Evolutionary conservation across 2,113 vertebrate species (phyloP), one percentile per base, ranked within the genome.

Genomic region (Hassar affinis): DNA sequence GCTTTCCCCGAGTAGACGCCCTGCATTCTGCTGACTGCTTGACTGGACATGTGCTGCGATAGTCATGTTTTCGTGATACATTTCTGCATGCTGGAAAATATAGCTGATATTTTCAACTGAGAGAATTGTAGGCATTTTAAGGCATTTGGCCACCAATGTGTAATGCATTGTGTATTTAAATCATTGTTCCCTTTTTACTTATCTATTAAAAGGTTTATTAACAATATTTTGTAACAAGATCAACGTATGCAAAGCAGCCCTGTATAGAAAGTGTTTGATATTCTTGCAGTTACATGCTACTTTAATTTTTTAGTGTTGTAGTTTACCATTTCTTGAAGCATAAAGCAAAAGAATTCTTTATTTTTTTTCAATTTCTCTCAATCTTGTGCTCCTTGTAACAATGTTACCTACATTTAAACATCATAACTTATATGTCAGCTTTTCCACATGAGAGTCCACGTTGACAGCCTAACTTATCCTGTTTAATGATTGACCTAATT

Each of bases 1-100:
- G 97, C 97, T 99, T 98, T 98, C 96, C 97, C 94, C 97, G 97
- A 85, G 87, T 79, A 93, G 95, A 92, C 94, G 92, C 94, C 33
- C 56, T 76, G 33, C 64, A 64, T 76, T 38, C 64, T 69, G 49
- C 30, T 71, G 33, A 68, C 49, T 52, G 3, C 20, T 17, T 77
- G 18, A 56, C 10, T 51, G 38, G n/a, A 57, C 57, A 64, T 7
- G 20, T 66, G 49, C 54, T n/a, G 5, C 25, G 25, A 47, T 56
- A 56, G 5, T 17, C n/a, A 62, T 8, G 20, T 45, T 20, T 30
- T 33, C 1, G 17, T 56, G 2, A 77, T 77, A 25, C 4, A 38
- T 35, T 7, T 56, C 47, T 35, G 27, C 20, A 38, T 14, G 27
- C 27, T 76, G 49, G 18, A 11, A n/a, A n/a, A 27, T 61, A 12